These are phyloP conservation scores for Pipra filicauda DNA, from an alignment of 2,113 vertebrate genomes.

Conservation along the genomic window DNA sequence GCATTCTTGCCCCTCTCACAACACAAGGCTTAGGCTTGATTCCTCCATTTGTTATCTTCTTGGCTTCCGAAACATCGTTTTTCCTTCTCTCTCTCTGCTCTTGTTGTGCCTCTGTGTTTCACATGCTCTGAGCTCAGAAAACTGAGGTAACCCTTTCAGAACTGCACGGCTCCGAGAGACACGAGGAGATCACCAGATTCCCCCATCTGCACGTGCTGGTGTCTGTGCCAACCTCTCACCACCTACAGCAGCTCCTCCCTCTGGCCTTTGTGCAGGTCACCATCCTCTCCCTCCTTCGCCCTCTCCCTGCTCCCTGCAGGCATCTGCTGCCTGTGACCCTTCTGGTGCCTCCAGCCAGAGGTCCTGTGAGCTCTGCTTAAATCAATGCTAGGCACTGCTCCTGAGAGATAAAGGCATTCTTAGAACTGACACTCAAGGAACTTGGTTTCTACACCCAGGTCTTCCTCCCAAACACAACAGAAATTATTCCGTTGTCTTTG, in stretches of 20 bases:
- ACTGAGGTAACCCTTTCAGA: not conserved
- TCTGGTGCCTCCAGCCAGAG: not conserved
- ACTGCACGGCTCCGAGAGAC: not conserved
- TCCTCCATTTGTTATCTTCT: not conserved
- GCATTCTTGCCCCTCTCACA: not conserved
- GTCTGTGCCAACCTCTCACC: not conserved
- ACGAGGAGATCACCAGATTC: not conserved
- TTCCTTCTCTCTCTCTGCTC: not conserved
- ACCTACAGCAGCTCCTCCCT: not conserved
- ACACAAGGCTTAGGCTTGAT: not conserved
- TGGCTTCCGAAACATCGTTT: not conserved
- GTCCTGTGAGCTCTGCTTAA: not conserved
- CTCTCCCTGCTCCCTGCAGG: not conserved
- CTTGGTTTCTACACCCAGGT: not conserved
- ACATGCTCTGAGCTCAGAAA: not conserved
- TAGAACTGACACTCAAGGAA: not conserved
- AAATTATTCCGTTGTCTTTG: not conserved
- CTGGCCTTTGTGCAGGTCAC: not conserved
- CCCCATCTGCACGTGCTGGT: rapidly evolving
- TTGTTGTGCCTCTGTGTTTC: not conserved
- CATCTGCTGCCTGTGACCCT: not conserved
- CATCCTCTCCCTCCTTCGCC: not conserved
- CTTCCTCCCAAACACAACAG: not conserved
- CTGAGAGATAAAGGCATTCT: not conserved
- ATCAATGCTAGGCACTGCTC: not conserved